Base-by-base conservation (phyloP, 2,888 invertebrate species). In the Aphidoletes aphidimyza region DNA sequence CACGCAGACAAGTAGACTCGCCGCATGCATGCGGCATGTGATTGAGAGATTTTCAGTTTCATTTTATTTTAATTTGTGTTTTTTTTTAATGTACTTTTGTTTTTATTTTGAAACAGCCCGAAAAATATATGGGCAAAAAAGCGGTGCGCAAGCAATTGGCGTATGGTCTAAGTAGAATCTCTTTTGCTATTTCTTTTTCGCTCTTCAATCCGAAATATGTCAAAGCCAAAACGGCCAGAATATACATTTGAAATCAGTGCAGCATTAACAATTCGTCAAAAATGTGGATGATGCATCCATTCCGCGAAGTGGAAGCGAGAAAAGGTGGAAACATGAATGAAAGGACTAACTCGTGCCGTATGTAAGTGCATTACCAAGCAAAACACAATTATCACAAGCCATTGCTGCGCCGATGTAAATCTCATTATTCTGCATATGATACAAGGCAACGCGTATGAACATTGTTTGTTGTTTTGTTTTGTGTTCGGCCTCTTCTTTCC, bases 31-130 rank as follows among this genome's bases (percentile, higher is more conserved):
- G 34, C n/a, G 69, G 69, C 69, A 69, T 69, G 69, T 69, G 69
- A 69, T 69, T 69, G 30, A 69, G 69, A n/a, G n/a, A n/a, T 69
- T 69, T 69, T 69, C 69, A 14, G n/a, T n/a, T n/a, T n/a, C n/a
- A n/a, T n/a, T n/a, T n/a, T n/a, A n/a, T n/a, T n/a, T n/a, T n/a
- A n/a, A n/a, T n/a, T n/a, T n/a, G n/a, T n/a, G n/a, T n/a, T n/a
- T n/a, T n/a, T n/a, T n/a, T n/a, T n/a, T n/a, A n/a, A n/a, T n/a
- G n/a, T n/a, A n/a, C n/a, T n/a, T n/a, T n/a, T n/a, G n/a, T n/a
- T n/a, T n/a, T n/a, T n/a, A n/a, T n/a, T n/a, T n/a, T n/a, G n/a
- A n/a, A n/a, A n/a, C n/a, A n/a, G n/a, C n/a, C n/a, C n/a, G n/a
- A n/a, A n/a, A n/a, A n/a, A n/a, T n/a, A n/a, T n/a, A n/a, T n/a